Percentiles rank a stretch among this genome's conserved stretches.
Evolutionary conservation across 2,797 vertebrate species (phyloP).

Genomic region (Hydrocynus forskahlii): DNA sequence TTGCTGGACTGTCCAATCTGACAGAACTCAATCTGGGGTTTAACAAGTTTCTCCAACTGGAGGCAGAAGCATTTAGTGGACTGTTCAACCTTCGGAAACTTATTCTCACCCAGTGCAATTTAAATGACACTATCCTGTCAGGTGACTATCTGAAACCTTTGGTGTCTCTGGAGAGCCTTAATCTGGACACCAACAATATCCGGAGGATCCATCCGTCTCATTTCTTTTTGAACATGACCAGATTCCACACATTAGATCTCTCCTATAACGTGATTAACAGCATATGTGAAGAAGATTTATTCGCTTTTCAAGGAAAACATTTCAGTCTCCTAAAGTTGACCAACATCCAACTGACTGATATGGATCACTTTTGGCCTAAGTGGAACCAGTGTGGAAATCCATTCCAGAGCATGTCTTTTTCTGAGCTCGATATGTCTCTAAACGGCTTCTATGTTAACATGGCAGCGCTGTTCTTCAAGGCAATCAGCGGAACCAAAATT

Average conservation of each 20-base stretch:
- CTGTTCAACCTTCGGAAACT: conserved; percentile 74
- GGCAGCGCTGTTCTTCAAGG: conserved; percentile 68
- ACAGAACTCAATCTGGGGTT: conserved; percentile 71
- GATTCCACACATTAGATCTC: conserved; percentile 75
- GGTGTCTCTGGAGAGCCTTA: conserved; percentile 74
- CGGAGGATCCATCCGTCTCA: conserved; percentile 73
- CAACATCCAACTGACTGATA: conserved; percentile 53
- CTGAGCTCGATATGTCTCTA: conserved; percentile 69
- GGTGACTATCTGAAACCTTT: conserved; percentile 81
- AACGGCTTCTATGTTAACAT: conserved; percentile 67
- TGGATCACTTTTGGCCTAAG: conserved; percentile 12
- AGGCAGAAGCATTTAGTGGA: conserved; percentile 80
- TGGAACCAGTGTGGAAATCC: conserved; percentile 83
- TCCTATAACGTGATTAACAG: conserved; percentile 72
- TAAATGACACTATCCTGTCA: conserved; percentile 76
- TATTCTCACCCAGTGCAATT: conserved; percentile 68
- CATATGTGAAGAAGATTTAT: conserved; percentile 83
- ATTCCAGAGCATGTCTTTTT: conserved; percentile 77
- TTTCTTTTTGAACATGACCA: conserved; percentile 78
- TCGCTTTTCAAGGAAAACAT: conserved; percentile 79
- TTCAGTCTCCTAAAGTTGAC: conserved; percentile 75
- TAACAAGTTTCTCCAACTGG: conserved; percentile 69
- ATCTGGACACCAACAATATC: conserved; percentile 78
- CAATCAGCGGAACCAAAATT: conserved; percentile 79
- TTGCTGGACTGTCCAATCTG: conserved; percentile 79